Percentiles rank a stretch among this genome's conserved stretches.
Evolutionary conservation across 1,140 invertebrate species (phyloP).

Genomic region (Drosophila auraria): DNA sequence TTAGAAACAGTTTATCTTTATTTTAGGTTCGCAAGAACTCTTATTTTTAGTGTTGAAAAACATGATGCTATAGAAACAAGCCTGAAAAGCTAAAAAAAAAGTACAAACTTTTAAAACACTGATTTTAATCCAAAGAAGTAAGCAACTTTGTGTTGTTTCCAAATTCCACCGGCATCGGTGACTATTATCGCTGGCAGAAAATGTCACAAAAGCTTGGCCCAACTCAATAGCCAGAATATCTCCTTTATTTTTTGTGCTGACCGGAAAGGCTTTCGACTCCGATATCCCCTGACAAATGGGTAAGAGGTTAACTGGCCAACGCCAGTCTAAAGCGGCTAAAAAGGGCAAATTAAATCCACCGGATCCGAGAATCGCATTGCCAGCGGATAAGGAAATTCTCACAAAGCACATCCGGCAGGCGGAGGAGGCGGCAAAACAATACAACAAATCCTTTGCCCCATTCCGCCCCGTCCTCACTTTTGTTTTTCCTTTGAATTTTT

Average conservation of each 20-base stretch:
- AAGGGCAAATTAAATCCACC: not conserved
- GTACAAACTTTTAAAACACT: not conserved
- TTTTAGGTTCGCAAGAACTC: not conserved
- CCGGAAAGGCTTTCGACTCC: conserved; percentile 2
- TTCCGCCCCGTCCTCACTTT: conserved; percentile 34
- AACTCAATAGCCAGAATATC: not conserved
- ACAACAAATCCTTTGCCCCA: conserved; percentile 10
- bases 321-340: not conserved
- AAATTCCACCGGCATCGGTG: not conserved
- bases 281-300: conserved; percentile 28
- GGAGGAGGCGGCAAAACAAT: conserved; percentile 6
- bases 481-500: conserved; percentile 79
- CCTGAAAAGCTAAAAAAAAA: not conserved
- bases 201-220: conserved; percentile 6
- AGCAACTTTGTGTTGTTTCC: too few species aligned
- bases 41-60: not conserved
- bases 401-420: conserved; percentile 7
- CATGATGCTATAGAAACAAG: not conserved
- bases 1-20: not conserved
- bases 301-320: conserved; percentile 17
- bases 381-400: conserved; percentile 17
- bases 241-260: not conserved
- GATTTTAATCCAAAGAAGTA: not conserved
- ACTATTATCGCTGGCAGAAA: not conserved
- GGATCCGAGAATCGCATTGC: conserved; percentile 2